Evolutionary conservation across 2,888 invertebrate species (phyloP).

Genomic region (Drosophila emarginata): DNA sequence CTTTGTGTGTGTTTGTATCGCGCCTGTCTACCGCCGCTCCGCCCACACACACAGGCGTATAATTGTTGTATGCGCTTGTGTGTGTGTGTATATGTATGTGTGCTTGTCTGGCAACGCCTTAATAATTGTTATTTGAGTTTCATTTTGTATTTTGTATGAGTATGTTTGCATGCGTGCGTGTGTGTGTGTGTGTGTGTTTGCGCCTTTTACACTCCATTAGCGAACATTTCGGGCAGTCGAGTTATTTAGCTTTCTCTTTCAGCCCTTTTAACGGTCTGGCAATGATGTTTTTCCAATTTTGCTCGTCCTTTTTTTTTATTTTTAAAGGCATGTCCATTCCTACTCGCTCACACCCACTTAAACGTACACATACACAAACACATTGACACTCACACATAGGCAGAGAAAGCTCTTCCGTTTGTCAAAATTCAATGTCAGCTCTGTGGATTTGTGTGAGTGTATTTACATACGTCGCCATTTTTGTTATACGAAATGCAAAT

Average conservation of each 20-base stretch:
- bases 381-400: not conserved
- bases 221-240: constrained; percentile 58
- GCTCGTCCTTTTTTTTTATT: constrained; percentile 50
- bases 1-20: constrained; percentile 59
- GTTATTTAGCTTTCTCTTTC: constrained; percentile 77
- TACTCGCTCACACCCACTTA: not conserved
- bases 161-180: constrained; percentile 24
- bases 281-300: constrained; percentile 18
- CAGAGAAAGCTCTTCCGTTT: constrained; percentile 51
- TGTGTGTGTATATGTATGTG: constrained; percentile 21
- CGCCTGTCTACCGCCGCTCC: constrained; percentile 64
- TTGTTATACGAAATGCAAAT: constrained; percentile 37
- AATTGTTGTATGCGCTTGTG: constrained; percentile 53
- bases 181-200: constrained; percentile 39
- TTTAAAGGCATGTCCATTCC: not conserved
- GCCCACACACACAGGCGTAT: constrained; percentile 63
- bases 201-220: constrained; percentile 68
- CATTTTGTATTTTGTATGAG: constrained; percentile 58
- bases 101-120: constrained; percentile 81
- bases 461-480: constrained; percentile 62
- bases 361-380: not conserved
- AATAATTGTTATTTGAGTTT: constrained; percentile 80
- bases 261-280: constrained; percentile 56
- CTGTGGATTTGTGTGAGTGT: constrained; percentile 35
- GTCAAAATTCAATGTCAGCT: constrained; percentile 78